Evolutionary conservation across 2,888 invertebrate species (phyloP).

Genomic region (Caenorhabditis angaria): DNA sequence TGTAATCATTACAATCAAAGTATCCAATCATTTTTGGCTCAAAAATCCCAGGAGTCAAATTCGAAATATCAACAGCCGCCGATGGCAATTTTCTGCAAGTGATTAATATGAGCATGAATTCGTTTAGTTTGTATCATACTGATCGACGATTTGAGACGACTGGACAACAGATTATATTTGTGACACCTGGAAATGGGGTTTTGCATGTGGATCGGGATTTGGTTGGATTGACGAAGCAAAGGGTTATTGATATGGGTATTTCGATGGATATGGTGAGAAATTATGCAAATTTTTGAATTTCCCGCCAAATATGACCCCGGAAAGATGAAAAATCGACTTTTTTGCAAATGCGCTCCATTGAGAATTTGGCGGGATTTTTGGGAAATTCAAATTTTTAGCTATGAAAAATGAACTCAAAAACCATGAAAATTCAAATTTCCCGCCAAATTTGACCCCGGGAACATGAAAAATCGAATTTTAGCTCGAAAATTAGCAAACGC

Average conservation of each 20-base stretch:
- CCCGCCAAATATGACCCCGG: no score
- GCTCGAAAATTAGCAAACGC: no score
- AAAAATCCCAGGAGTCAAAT: conserved; percentile 37
- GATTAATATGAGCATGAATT: conserved; percentile 75
- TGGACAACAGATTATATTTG: conserved; percentile 94
- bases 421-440: no score
- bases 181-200: conserved; percentile 97
- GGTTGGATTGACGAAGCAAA: conserved; percentile 95
- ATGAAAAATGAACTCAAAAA: no score
- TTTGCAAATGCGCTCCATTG: no score
- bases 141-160: conserved; percentile 97
- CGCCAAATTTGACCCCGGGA: no score
- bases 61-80: conserved; percentile 75
- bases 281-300: neutral
- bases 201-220: conserved; percentile 97
- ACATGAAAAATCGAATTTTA: no score
- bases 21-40: conserved; percentile 44
- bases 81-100: conserved; percentile 99
- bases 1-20: conserved; percentile 46
- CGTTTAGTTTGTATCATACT: conserved; percentile 91
- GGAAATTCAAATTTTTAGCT: no score
- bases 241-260: conserved; percentile 93
- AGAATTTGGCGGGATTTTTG: neutral
- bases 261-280: conserved; percentile 76
- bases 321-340: no score